Conservation (phyloP, 1,140 invertebrate species). For the Cotesia vestalis region DNA sequence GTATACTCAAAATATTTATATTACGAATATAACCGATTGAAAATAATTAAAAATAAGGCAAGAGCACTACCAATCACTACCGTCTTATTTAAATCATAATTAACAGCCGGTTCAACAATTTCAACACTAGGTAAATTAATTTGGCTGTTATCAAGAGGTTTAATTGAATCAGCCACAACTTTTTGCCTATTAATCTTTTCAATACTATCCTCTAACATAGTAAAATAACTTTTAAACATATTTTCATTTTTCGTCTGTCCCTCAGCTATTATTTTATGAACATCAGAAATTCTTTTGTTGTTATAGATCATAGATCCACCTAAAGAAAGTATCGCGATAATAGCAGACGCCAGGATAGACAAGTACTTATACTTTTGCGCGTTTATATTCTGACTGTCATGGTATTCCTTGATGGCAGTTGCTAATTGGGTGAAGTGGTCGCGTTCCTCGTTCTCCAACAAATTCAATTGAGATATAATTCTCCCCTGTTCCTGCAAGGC, state of each 20-base stretch:
- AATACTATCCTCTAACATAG: constrained; percentile 43
- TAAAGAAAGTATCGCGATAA: constrained; percentile 54
- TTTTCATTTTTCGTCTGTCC: constrained; percentile 51
- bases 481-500: constrained; percentile 54
- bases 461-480: constrained; percentile 46
- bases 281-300: constrained; percentile 52
- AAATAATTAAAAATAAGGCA: too few relatives aligned
- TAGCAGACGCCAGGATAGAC: constrained; percentile 57
- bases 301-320: constrained; percentile 59
- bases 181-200: constrained; percentile 26
- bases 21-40: too few relatives aligned
- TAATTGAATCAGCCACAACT: constrained; percentile 3
- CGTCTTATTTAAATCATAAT: too few relatives aligned
- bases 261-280: constrained; percentile 47
- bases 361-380: constrained; percentile 61
- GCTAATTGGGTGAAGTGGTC: constrained; percentile 59
- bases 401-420: constrained; percentile 63
- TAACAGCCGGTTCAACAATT: too few relatives aligned
- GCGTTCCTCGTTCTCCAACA: constrained; percentile 56
- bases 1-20: too few relatives aligned
- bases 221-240: constrained; percentile 43
- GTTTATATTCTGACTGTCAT: constrained; percentile 59
- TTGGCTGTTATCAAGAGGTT: neutral
- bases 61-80: too few relatives aligned
- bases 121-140: neutral